phyloP scores from a whole-genome alignment of 2,113 vertebrate species.

The Trogon melanurus region DNA sequence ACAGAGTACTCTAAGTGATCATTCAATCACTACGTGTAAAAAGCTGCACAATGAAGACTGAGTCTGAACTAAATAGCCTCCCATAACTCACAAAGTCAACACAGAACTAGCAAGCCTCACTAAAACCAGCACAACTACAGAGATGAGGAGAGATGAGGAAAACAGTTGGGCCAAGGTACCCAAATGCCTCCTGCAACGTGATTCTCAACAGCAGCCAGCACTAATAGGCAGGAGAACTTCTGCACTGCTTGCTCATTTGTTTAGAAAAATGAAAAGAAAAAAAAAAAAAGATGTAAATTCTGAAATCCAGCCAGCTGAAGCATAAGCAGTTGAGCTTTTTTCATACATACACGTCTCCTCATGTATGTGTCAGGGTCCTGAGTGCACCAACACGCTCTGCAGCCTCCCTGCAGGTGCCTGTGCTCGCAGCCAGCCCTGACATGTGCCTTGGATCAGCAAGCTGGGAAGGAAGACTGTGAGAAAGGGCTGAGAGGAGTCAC shows the following conservation, averaged over 20 bases:
- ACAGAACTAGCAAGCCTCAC: not conserved
- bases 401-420: not conserved
- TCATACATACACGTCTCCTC: not conserved
- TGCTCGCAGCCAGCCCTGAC: fast-evolving
- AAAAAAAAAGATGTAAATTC: not conserved
- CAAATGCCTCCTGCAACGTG: not conserved
- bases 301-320: not conserved
- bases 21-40: not conserved
- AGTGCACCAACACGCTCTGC: not conserved
- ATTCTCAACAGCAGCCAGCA: not conserved
- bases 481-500: not conserved
- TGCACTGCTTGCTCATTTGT: not conserved
- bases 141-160: fast-evolving
- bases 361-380: fast-evolving
- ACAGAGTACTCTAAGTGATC: not conserved
- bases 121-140: not conserved
- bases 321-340: not conserved
- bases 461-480: not conserved
- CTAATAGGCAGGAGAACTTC: fast-evolving
- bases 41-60: not conserved
- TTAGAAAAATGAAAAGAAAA: not conserved
- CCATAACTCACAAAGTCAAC: not conserved
- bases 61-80: not conserved
- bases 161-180: not conserved
- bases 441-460: not conserved